Evolutionary conservation across 2,113 vertebrate species (phyloP), one percentile per base, ranked within the genome.

Genomic region (Mustela lutreola): DNA sequence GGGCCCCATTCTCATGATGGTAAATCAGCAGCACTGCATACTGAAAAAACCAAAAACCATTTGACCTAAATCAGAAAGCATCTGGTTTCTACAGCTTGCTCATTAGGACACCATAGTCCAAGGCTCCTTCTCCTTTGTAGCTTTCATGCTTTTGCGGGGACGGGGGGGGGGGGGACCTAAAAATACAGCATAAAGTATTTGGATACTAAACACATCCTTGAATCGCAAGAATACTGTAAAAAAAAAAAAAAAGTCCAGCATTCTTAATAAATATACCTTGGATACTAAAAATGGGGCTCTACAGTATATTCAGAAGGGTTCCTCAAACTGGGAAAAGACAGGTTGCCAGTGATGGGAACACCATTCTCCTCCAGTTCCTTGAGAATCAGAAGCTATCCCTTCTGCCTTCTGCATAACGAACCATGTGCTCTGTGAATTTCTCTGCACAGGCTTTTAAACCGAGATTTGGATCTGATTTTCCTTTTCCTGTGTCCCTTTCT

Each of bases 181-280:
- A 94, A 75, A 33, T 53, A 53, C 1, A 50, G n/a, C 28, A 50
- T 33, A n/a, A 63, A 14, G 12, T 76, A 7, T 87, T 31, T 81
- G 45, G 56, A 84, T 92, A 50, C 76, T 96, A 94, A 95, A 83
- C 36, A 60, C 83, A 83, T 70, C 91, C 39, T 60, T 62, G 79
- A 92, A 73, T 92, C 10, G 21, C 4, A 93, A 21, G 33, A 78
- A 45, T 60, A 79, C 11, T 48, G 10, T 62, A 48, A 53, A 50
- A 48, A 50, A 56, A 31, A 31, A 73, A 94, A 56, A 31, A 58
- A 81, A 73, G 92, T 33, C 60, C 28, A 24, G 42, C 31, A 10
- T 21, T 71, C 48, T 65, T 26, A 36, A 53, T 2, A 71, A 36
- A 92, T 36, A 80, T 15, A 58, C 22, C 15, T 2, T 33, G 33